phyloP scores from a whole-genome alignment of 2,113 vertebrate genomes.

The Oreotragus oreotragus region DNA sequence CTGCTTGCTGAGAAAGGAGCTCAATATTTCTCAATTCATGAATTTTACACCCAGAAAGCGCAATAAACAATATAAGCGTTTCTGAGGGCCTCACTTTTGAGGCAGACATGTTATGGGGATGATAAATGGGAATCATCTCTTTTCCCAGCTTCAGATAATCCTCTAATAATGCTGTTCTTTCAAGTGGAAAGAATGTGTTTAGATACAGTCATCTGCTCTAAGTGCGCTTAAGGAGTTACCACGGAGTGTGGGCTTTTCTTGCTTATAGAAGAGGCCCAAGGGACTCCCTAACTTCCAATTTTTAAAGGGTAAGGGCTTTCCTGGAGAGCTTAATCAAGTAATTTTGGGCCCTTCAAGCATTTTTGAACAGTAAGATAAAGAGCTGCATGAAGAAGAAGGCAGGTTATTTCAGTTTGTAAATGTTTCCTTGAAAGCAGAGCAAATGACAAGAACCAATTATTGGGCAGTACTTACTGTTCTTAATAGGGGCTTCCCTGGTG shows the following conservation, averaged over 20 bases:
- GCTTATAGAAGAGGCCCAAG: not conserved
- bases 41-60: not conserved
- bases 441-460: not conserved
- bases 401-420: not conserved
- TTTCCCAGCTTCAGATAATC: slow-evolving; percentile 15
- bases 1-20: not conserved
- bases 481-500: too few species aligned
- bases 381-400: not conserved
- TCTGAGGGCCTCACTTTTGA: slow-evolving; percentile 3
- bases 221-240: not conserved
- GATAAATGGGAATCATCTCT: not conserved
- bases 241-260: not conserved
- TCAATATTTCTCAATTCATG: not conserved
- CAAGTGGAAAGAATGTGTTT: slow-evolving; percentile 7
- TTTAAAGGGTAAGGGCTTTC: not conserved
- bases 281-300: not conserved
- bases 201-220: slow-evolving; percentile 8
- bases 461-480: not conserved
- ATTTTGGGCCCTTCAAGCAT: not conserved
- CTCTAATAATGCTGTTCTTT: not conserved
- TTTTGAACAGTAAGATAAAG: not conserved
- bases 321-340: not conserved
- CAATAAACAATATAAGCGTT: not conserved
- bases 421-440: not conserved
- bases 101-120: not conserved